Percentiles rank a stretch among this genome's conserved stretches.
Conservation (phyloP, 1,140 invertebrate species). For the Tetragonula clypearis region DNA sequence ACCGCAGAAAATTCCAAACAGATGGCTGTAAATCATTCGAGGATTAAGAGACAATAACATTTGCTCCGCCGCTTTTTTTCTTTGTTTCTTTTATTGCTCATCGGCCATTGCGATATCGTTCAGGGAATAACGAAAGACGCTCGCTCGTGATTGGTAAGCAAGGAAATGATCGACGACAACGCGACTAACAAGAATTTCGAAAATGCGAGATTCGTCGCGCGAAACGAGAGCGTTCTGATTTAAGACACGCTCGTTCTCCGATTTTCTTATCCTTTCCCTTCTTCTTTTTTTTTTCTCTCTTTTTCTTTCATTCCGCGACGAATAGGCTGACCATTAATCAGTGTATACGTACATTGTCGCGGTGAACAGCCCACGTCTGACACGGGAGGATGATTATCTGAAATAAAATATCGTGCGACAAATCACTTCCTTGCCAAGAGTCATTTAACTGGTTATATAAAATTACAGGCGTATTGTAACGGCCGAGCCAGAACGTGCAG, state of each 20-base stretch:
- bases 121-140: background rate
- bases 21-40: slow-evolving; percentile 11
- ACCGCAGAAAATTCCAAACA: background rate
- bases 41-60: slow-evolving; percentile 14
- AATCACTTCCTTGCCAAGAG: slow-evolving; percentile 67
- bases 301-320: slow-evolving; percentile 42
- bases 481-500: slow-evolving; percentile 20
- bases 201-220: slow-evolving; percentile 29
- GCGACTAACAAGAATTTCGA: slow-evolving; percentile 33
- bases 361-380: slow-evolving; percentile 59
- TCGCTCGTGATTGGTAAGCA: background rate
- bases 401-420: slow-evolving; percentile 66
- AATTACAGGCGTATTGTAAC: slow-evolving; percentile 48
- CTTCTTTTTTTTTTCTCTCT: background rate
- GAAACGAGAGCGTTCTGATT: slow-evolving; percentile 12
- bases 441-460: slow-evolving; percentile 61
- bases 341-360: slow-evolving; percentile 56
- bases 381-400: slow-evolving; percentile 64
- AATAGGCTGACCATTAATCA: slow-evolving; percentile 62
- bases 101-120: background rate
- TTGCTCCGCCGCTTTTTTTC: background rate
- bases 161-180: slow-evolving; percentile 8
- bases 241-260: slow-evolving; percentile 5
- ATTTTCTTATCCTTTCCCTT: slow-evolving; percentile 8
- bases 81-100: background rate